A percentile compares a stretch with the other conserved stretches of the same genome.
Evolutionary conservation across 1,140 invertebrate genomes (phyloP).

Genomic region (Zaprionus camerounensis): DNA sequence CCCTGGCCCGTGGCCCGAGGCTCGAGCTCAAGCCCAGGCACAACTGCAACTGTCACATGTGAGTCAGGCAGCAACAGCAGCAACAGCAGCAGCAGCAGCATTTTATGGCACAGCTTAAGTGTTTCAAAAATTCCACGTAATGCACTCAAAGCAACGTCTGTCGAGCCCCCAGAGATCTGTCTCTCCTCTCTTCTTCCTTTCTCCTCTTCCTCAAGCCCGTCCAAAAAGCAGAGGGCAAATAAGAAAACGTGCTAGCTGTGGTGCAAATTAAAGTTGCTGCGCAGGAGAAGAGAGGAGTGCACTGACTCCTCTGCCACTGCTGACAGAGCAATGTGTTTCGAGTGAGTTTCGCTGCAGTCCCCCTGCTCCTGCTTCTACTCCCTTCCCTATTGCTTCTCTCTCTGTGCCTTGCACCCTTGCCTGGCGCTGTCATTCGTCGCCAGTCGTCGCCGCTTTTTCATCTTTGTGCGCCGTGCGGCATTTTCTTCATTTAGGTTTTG

Average conservation of each 20-base stretch:
- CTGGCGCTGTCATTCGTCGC: constrained; percentile 48
- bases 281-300: constrained; percentile 20
- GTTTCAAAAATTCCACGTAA: constrained; percentile 83
- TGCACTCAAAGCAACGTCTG: constrained; percentile 80
- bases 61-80: constrained; percentile 48
- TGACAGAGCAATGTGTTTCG: constrained; percentile 78
- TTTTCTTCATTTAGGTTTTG: constrained; percentile 80
- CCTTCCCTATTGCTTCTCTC: background rate
- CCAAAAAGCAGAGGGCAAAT: constrained; percentile 67
- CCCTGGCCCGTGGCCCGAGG: constrained; percentile 18
- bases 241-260: constrained; percentile 78
- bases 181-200: background rate
- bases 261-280: constrained; percentile 73
- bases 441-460: constrained; percentile 70
- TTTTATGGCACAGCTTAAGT: constrained; percentile 82
- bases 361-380: background rate
- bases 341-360: constrained; percentile 36
- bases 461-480: constrained; percentile 70
- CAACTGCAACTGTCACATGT: constrained; percentile 83
- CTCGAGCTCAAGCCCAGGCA: constrained; percentile 31
- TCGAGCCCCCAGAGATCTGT: constrained; percentile 45
- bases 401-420: background rate
- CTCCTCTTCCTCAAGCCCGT: background rate
- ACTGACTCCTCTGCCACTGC: constrained; percentile 58
- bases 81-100: constrained; percentile 64